These are phyloP conservation scores for Lochmaea crataegi DNA, from an alignment of 2,888 invertebrate genomes.

Conservation along the genomic window DNA sequence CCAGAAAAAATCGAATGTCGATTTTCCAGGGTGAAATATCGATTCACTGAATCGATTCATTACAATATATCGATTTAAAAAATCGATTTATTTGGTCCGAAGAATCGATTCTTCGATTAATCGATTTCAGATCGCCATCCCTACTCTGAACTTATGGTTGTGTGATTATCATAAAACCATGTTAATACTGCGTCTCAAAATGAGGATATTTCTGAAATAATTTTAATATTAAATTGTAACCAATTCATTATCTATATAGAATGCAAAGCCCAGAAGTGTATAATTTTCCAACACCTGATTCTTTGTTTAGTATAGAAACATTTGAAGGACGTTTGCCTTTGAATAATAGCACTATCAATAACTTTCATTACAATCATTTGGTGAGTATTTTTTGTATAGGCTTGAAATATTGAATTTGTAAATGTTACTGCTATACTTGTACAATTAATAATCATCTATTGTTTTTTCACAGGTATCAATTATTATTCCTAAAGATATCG, in stretches of 20 bases:
- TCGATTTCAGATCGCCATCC: too few relatives aligned
- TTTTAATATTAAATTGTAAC: background rate
- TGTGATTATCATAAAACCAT: too few relatives aligned
- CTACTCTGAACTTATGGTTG: too few relatives aligned
- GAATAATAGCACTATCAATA: slow-evolving; percentile 55
- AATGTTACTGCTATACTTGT: background rate
- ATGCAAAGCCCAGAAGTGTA: slow-evolving; percentile 72
- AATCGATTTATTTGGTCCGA: too few relatives aligned
- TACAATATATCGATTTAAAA: too few relatives aligned
- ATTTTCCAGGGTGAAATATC: too few relatives aligned
- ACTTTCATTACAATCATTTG: slow-evolving; percentile 68
- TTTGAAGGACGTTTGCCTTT: slow-evolving; percentile 53
- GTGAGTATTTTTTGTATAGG: slow-evolving; percentile 61
- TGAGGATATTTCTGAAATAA: background rate
- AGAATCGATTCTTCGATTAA: too few relatives aligned
- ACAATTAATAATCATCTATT: background rate
- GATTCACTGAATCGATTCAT: too few relatives aligned
- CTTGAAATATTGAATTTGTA: background rate
- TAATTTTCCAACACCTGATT: slow-evolving; percentile 66
- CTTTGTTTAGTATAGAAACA: slow-evolving; percentile 60
- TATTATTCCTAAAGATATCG: slow-evolving; percentile 67
- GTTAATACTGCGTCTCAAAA: background rate
- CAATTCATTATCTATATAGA: slow-evolving; percentile 32
- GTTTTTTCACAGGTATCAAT: slow-evolving; percentile 67
- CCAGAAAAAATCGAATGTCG: too few relatives aligned